Evolutionary conservation across 2,113 vertebrate genomes (phyloP), one percentile per base, ranked within the genome.

Genomic region (Morone chrysops): DNA sequence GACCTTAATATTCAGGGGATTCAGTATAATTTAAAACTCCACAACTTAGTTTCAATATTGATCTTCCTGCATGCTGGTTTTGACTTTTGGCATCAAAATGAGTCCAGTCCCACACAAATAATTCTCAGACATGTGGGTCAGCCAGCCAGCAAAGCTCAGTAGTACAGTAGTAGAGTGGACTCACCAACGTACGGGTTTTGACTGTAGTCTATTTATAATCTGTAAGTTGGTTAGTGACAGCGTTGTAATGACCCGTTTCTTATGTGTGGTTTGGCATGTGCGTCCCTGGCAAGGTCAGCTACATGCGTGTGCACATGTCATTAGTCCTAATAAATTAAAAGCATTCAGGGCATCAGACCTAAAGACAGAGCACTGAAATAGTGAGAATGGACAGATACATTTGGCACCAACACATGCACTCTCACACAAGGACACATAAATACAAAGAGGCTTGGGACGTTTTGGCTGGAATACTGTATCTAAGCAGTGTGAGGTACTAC

Each of bases 1-100:
- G 66, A 70, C 69, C 73, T 82, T 80, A 53, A 85, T 68, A 83
- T 61, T 53, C 70, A 85, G 43, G 57, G 53, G 70, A 57, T 57
- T 31, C 57, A 54, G 56, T 53, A 72, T 77, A 50, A 66, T 80
- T 84, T 80, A 65, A 17, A 79, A 48, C 47, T 84, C 69, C 65
- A 82, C 54, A 66, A 36, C 65, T 78, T 47, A 41, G 65, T 81
- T 54, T 62, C 36, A 77, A 31, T 81, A 88, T 78, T 77, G 77
- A 81, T 88, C 80, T 62, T 40, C 47, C 50, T 31, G 66, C 43
- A 60, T 18, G 69, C 65, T 65, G 61, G 54, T 59, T 36, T 16
- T 40, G 62, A 74, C 53, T 60, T 79, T 78, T 76, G 61, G 63
- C 83, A 81, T 70, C 11, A 54, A 60, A 76, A 57, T n/a, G 31